Base-by-base conservation (phyloP, 2,888 invertebrate species). In the Sylvicola cinctus region DNA sequence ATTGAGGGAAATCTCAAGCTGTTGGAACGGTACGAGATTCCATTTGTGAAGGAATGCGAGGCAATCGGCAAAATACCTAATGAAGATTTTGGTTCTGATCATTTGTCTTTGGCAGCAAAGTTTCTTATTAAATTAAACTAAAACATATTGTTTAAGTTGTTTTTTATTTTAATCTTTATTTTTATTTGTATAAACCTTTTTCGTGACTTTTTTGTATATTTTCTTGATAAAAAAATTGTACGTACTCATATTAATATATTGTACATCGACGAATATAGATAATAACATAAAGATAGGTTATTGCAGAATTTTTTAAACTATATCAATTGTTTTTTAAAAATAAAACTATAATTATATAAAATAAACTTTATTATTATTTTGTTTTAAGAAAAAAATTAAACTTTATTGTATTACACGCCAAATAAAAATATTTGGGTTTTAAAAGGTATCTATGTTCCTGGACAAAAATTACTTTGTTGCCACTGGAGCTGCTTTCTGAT, bases 61-160 rank as follows among this genome's bases (percentile, higher is more conserved):
- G 43, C 41, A 36, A 50, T 68, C 17, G 73, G 60, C 2, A 50
- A 50, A 7, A 68, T 93, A 45, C 93, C 93, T 14, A 90, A 87
- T 52, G 55, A 60, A 29, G 55, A 57, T 2, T 62, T 70, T 34
- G 80, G 79, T 0, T 88, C 87, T 0, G 90, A 90, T 57, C 90
- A 90, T 52, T 65, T 84, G n/a, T 68, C 74, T 13, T 55, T 87
- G n/a, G 68, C 74, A 2, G 79, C 78, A 0, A 62, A 65, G 38
- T 85, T 87, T 55, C 15, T 31, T 31, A 31, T 13, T n/a, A 14
- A 4, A 15, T 31, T 6, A 25, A 11, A 25, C 25, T 25, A 25
- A 25, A 25, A 25, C 25, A 25, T 8, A 25, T 7, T 25, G 7
- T 8, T 25, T 8, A 25, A 25, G 11, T 25, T 25, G 11, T 25